A percentile compares a stretch with the other conserved stretches of the same genome.
Evolutionary conservation across 2,888 invertebrate species (phyloP).

Genomic region (Athalia circularis): DNA sequence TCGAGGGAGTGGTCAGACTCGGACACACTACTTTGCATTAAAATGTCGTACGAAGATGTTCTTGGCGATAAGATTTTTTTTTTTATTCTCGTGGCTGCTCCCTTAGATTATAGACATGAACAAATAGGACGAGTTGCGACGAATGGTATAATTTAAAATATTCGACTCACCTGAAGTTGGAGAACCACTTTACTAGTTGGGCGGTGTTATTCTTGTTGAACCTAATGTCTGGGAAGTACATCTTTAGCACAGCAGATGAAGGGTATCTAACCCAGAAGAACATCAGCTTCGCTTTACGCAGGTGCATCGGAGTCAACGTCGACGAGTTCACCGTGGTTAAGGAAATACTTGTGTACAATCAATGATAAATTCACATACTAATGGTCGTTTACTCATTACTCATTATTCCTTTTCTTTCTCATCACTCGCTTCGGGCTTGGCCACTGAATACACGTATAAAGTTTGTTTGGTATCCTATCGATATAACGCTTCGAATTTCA

Average conservation of each 20-base stretch:
- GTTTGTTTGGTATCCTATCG: too few species aligned
- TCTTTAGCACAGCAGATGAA: conserved; percentile 98
- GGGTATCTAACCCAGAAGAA: conserved; percentile 99
- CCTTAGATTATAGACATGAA: neutral
- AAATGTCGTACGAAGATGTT: conserved; percentile 18
- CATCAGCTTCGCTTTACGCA: conserved; percentile 99
- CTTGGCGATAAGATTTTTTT: neutral
- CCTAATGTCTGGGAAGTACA: conserved; percentile 99
- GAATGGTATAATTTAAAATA: conserved; percentile 35
- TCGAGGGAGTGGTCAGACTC: conserved; percentile 68
- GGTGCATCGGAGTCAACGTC: conserved; percentile 99
- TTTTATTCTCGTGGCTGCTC: conserved; percentile 50
- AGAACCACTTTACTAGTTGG: conserved; percentile 99
- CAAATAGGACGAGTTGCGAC: too few species aligned
- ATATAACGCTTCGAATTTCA: too few species aligned
- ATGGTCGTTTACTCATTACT: too few species aligned
- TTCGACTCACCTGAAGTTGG: conserved; percentile 96
- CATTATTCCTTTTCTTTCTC: too few species aligned
- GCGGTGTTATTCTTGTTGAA: conserved; percentile 99
- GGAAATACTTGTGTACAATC: conserved; percentile 76
- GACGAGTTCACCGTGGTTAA: conserved; percentile 94
- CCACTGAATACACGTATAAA: too few species aligned
- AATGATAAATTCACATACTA: conserved; percentile 10
- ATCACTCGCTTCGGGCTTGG: too few species aligned
- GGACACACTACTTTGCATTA: conserved; percentile 26